Evolutionary conservation across 2,888 invertebrate species (phyloP).

Genomic region (Meandrusa payeni): DNA sequence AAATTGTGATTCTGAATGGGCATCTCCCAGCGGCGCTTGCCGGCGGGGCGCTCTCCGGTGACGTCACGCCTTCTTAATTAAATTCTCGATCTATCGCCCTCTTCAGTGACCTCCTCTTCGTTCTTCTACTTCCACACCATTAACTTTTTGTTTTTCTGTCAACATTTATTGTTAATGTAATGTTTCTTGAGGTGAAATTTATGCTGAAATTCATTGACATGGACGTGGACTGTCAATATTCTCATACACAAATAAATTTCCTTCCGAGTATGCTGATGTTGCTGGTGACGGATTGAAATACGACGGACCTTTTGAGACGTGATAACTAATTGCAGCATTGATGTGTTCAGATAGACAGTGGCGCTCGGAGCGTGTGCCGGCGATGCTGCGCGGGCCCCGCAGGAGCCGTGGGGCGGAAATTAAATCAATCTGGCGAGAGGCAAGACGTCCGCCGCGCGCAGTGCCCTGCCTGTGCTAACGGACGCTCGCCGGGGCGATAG

Average conservation of each 20-base stretch:
- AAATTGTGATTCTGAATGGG: constrained; percentile 7
- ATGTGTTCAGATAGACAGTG: constrained; percentile 1
- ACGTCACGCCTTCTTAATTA: constrained; percentile 15
- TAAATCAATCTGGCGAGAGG: constrained; percentile 30
- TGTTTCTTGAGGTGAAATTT: no score
- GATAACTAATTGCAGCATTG: background rate
- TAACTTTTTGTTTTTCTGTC: no score
- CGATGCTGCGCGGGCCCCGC: constrained; percentile 4
- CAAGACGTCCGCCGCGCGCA: constrained; percentile 20
- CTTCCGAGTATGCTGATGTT: no score
- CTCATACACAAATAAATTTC: no score
- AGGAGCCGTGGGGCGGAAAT: constrained; percentile 28
- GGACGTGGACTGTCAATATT: no score
- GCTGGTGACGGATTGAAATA: no score
- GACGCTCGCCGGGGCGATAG: background rate
- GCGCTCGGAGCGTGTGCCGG: constrained; percentile 7
- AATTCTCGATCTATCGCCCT: constrained; percentile 2
- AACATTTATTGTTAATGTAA: no score
- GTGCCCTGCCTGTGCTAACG: no score
- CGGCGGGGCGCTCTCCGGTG: background rate
- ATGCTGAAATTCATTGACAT: no score
- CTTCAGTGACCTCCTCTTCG: background rate
- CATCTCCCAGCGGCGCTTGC: constrained; percentile 1
- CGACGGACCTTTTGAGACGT: no score
- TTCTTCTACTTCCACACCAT: constrained; percentile 5